A percentile compares a stretch with the other conserved stretches of the same genome.
Conservation (phyloP, 2,113 vertebrate genomes). For the Cebidichthys violaceus region DNA sequence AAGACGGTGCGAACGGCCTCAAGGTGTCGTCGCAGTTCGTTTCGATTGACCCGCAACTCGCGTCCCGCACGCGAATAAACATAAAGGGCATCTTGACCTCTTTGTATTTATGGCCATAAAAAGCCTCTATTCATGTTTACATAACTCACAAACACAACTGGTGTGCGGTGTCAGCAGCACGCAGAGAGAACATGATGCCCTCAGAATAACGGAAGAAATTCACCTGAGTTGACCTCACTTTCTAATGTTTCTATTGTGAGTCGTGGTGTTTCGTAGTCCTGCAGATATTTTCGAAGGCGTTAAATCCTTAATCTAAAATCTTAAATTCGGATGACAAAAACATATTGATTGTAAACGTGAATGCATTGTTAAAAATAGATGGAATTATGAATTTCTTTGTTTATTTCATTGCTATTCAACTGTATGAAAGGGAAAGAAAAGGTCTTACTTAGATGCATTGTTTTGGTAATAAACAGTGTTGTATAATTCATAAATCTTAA, state of each 20-base stretch:
- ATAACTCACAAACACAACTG: too few species aligned
- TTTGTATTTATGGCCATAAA: too few species aligned
- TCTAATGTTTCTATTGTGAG: not conserved
- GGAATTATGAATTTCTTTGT: not conserved
- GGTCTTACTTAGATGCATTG: not conserved
- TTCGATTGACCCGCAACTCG: slow-evolving; percentile 6
- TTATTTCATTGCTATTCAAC: not conserved
- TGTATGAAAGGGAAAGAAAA: not conserved
- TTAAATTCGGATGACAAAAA: not conserved
- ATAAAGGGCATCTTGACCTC: slow-evolving; percentile 18
- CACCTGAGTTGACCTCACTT: not conserved
- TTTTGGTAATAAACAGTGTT: not conserved
- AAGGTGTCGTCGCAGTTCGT: slow-evolving; percentile 34
- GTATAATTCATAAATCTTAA: not conserved
- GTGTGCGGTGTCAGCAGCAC: fast-evolving
- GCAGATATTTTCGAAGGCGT: not conserved
- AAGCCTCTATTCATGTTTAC: too few species aligned
- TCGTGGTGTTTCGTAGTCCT: not conserved
- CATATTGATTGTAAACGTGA: too few species aligned
- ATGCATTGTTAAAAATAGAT: not conserved
- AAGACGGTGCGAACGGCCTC: slow-evolving; percentile 29
- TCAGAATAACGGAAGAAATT: not conserved
- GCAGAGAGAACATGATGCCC: not conserved
- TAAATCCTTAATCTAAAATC: not conserved
- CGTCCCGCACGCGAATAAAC: slow-evolving; percentile 11